phyloP scores from a whole-genome alignment of 2,888 invertebrate genomes.

The Coenonympha arcania region DNA sequence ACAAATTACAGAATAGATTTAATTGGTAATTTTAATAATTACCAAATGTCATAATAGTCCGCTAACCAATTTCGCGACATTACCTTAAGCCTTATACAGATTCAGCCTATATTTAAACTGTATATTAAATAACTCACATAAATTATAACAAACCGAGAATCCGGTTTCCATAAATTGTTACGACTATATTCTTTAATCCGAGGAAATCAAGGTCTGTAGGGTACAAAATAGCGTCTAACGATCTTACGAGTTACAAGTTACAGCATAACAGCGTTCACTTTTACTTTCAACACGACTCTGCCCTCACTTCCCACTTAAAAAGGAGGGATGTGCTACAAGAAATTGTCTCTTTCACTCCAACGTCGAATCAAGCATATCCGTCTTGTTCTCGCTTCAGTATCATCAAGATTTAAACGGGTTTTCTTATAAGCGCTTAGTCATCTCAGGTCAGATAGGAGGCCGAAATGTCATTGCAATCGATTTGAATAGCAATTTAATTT shows the following conservation, averaged over 20 bases:
- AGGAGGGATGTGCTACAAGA: conserved; percentile 39
- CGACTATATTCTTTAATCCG: conserved; percentile 19
- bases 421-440: conserved; percentile 56
- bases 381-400: conserved; percentile 35
- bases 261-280: conserved; percentile 58
- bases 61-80: neutral
- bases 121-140: conserved; percentile 4
- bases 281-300: conserved; percentile 47
- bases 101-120: neutral
- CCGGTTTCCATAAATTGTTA: conserved; percentile 17
- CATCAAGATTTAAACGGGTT: conserved; percentile 53
- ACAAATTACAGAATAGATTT: too few relatives aligned
- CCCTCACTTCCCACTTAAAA: conserved; percentile 51
- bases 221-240: conserved; percentile 19
- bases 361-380: conserved; percentile 23
- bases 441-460: conserved; percentile 54
- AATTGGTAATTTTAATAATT: too few relatives aligned
- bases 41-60: neutral
- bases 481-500: conserved; percentile 36
- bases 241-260: conserved; percentile 33
- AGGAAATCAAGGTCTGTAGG: conserved; percentile 42
- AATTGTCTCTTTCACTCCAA: conserved; percentile 39
- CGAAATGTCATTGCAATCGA: conserved; percentile 57
- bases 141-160: conserved; percentile 10
- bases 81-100: neutral